Evolutionary conservation across 2,888 invertebrate genomes (phyloP).

Genomic region (Polymixis lichenea): DNA sequence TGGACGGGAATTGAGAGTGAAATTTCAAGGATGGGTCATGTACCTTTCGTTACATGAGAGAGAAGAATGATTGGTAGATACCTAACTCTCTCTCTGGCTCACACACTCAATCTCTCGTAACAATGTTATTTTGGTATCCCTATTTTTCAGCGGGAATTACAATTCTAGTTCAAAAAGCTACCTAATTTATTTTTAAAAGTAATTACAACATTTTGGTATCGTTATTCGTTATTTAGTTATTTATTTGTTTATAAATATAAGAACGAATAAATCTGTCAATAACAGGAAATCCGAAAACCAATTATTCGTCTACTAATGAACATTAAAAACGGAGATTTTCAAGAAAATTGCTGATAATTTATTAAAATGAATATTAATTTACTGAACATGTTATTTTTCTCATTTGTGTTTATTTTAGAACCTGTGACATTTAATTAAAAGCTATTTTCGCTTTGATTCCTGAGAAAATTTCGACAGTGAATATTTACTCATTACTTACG

Average conservation of each 20-base stretch:
- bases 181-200: too few relatives aligned
- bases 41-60: too few relatives aligned
- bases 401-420: conserved; percentile 19
- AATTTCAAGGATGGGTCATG: too few relatives aligned
- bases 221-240: not conserved
- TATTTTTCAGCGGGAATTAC: too few relatives aligned
- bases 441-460: conserved; percentile 1
- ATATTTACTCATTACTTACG: not conserved
- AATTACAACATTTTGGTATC: too few relatives aligned
- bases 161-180: too few relatives aligned
- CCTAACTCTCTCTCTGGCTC: too few relatives aligned
- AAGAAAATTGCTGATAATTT: not conserved
- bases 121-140: too few relatives aligned
- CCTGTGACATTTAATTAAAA: conserved; percentile 36
- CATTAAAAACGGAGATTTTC: not conserved
- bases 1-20: too few relatives aligned
- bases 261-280: not conserved
- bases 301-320: conserved; percentile 10
- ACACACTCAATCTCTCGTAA: too few relatives aligned
- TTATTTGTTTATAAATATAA: not conserved
- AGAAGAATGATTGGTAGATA: too few relatives aligned
- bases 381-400: conserved; percentile 11
- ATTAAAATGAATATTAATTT: not conserved
- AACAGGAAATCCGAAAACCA: conserved; percentile 1
- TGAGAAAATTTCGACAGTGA: not conserved